These are phyloP conservation scores for Sylvia borin DNA, from an alignment of 2,797 vertebrate species.

Conservation along the genomic window DNA sequence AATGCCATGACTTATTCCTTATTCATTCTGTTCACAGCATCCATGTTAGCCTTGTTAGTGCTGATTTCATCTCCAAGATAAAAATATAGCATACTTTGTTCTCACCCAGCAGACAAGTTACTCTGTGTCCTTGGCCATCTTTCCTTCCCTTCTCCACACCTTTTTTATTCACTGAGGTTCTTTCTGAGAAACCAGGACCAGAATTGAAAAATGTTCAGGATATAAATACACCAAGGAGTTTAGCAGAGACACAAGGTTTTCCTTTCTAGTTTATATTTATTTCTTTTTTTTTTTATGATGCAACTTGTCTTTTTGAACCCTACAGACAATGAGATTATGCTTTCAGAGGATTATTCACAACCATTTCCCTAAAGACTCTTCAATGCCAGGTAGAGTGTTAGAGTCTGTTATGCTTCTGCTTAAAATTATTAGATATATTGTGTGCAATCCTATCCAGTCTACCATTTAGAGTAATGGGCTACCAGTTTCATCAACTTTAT, in stretches of 20 bases:
- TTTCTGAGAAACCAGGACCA: not conserved
- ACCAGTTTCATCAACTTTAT: not conserved
- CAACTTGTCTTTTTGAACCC: not conserved
- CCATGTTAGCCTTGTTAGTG: not conserved
- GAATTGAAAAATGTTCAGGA: not conserved
- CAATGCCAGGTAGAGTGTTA: not conserved
- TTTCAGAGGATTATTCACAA: not conserved
- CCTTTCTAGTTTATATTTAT: not conserved
- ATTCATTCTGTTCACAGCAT: not conserved
- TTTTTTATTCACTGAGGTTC: not conserved
- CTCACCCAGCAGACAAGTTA: not conserved
- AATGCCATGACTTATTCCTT: not conserved
- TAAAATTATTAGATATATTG: not conserved
- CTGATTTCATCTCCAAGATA: not conserved
- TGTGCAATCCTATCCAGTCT: not conserved
- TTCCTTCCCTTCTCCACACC: not conserved
- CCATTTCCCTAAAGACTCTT: not conserved
- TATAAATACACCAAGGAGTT: not conserved
- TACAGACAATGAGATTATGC: not conserved
- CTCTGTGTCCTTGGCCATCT: not conserved
- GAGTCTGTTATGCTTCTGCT: not conserved
- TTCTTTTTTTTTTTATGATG: not conserved
- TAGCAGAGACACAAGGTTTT: not conserved
- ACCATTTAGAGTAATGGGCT: not conserved
- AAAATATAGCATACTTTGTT: not conserved